Conservation (phyloP, 2,113 vertebrate genomes). For the Phaetusa simplex region DNA sequence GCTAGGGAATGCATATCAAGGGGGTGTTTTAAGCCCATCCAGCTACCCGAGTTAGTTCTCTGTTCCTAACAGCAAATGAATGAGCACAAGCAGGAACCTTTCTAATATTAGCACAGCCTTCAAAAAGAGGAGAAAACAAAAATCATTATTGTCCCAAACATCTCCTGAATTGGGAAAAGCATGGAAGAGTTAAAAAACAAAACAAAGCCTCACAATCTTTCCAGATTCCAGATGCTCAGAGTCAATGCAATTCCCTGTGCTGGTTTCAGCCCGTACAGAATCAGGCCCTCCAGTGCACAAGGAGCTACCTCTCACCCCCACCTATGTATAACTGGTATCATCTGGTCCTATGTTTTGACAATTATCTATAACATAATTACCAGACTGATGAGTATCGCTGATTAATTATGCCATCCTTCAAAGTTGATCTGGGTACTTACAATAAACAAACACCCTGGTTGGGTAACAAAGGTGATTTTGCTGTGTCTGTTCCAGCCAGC, state of each 20-base stretch:
- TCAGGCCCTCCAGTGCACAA: background rate
- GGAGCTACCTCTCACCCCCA: background rate
- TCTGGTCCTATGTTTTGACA: conserved; percentile 49
- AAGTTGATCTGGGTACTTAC: conserved; percentile 38
- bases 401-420: conserved; percentile 61
- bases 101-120: background rate
- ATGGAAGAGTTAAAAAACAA: background rate
- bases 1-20: background rate
- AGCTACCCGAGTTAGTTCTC: background rate
- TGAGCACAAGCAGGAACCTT: background rate
- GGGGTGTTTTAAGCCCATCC: background rate
- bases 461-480: conserved; percentile 29
- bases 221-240: background rate
- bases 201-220: background rate
- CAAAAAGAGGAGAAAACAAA: background rate
- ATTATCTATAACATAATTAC: conserved; percentile 55
- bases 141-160: background rate
- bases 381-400: conserved; percentile 40
- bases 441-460: conserved; percentile 50
- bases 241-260: background rate
- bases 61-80: background rate
- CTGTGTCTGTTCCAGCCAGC: background rate
- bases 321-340: conserved; percentile 8
- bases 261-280: background rate
- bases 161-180: background rate